Evolutionary conservation across 2,113 vertebrate species (phyloP).

Genomic region (Ovis aries): DNA sequence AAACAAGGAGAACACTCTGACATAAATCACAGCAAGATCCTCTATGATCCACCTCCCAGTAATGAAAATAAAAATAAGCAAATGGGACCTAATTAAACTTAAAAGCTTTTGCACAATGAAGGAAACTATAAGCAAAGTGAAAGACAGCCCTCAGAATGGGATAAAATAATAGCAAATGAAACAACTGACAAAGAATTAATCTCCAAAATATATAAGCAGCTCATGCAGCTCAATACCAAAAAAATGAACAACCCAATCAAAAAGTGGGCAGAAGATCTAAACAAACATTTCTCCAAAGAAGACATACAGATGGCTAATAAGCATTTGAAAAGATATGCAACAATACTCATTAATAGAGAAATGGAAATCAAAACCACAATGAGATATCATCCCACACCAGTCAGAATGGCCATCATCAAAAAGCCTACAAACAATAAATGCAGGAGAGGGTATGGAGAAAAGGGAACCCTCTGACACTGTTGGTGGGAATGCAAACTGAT

Average conservation of each 20-base stretch:
- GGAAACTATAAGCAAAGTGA: background rate
- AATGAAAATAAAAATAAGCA: background rate
- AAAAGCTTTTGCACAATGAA: background rate
- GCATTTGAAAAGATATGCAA: background rate
- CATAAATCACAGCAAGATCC: background rate
- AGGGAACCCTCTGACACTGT: background rate
- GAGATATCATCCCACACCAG: background rate
- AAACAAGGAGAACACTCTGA: background rate
- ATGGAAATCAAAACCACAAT: background rate
- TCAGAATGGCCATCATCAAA: background rate
- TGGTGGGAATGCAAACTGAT: background rate
- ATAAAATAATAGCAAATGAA: background rate
- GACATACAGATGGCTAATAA: background rate
- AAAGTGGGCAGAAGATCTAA: background rate
- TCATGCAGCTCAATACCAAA: background rate
- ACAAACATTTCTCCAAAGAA: background rate
- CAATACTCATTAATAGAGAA: background rate
- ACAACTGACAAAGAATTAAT: background rate
- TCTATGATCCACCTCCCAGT: background rate
- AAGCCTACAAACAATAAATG: background rate
- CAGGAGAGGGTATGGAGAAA: background rate
- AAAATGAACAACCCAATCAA: background rate
- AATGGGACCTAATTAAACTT: background rate
- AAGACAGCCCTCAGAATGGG: background rate
- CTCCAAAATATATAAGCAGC: background rate